phyloP scores from a whole-genome alignment of 2,888 invertebrate species.

The Agapostemon virescens region DNA sequence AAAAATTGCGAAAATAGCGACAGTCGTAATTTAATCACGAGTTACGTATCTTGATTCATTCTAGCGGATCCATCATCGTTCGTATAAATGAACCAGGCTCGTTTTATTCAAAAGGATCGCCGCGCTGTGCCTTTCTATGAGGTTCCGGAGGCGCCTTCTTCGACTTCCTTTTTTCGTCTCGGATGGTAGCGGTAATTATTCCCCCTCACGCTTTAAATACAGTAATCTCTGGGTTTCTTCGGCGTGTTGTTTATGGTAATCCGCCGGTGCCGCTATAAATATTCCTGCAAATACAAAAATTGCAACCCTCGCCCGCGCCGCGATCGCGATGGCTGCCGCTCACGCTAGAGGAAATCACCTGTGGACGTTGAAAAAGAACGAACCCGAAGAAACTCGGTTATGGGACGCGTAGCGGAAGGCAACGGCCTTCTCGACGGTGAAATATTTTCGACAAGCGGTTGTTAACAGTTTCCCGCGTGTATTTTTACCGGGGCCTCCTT shows the following conservation, averaged over 20 bases:
- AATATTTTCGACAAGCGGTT: constrained; percentile 50
- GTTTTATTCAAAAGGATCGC: constrained; percentile 27
- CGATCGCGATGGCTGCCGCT: constrained; percentile 72
- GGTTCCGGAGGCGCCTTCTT: constrained; percentile 62
- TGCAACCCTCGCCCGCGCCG: constrained; percentile 69
- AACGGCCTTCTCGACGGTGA: constrained; percentile 26
- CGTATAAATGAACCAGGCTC: not conserved
- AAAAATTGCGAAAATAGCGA: not conserved
- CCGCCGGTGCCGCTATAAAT: constrained; percentile 76
- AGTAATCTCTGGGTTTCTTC: constrained; percentile 77
- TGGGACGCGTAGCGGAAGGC: constrained; percentile 21
- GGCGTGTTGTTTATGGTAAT: constrained; percentile 79
- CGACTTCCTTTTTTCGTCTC: constrained; percentile 60
- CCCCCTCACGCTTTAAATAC: constrained; percentile 75
- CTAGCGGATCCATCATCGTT: not conserved
- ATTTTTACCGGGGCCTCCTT: constrained; percentile 23
- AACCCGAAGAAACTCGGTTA: constrained; percentile 49
- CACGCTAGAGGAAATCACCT: constrained; percentile 73
- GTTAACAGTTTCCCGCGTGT: constrained; percentile 37
- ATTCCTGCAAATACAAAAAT: constrained; percentile 79
- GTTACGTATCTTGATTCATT: not conserved
- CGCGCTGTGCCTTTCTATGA: constrained; percentile 51
- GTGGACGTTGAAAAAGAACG: constrained; percentile 56
- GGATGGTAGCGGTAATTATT: constrained; percentile 75
- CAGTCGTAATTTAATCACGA: not conserved